Evolutionary conservation across 2,888 invertebrate species (phyloP).

Genomic region (Cremastinae sp.): DNA sequence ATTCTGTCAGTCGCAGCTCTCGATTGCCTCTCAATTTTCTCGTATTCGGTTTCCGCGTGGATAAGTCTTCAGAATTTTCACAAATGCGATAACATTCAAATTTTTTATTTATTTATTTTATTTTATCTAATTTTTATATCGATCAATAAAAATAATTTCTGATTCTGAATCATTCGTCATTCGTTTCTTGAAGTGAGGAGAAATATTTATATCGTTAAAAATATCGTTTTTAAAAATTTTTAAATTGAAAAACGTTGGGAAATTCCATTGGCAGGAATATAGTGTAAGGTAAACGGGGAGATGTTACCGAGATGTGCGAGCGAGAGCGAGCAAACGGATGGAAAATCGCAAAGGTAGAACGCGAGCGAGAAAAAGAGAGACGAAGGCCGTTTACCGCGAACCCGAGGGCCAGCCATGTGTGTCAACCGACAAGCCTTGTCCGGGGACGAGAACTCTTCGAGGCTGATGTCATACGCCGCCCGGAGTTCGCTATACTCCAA

Average conservation of each 20-base stretch:
- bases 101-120: no score
- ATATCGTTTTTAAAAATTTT: no score
- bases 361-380: slow-evolving; percentile 19
- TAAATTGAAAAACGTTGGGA: no score
- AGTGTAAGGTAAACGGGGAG: slow-evolving; percentile 5
- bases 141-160: no score
- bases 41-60: background rate
- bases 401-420: slow-evolving; percentile 64
- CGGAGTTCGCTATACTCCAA: slow-evolving; percentile 49
- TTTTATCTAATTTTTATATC: no score
- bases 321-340: slow-evolving; percentile 19
- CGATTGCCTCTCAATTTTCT: slow-evolving; percentile 44
- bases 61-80: background rate
- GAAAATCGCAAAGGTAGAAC: slow-evolving; percentile 28
- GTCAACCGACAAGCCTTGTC: slow-evolving; percentile 67
- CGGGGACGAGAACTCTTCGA: slow-evolving; percentile 60
- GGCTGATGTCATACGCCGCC: slow-evolving; percentile 66
- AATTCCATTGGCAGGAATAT: slow-evolving; percentile 18
- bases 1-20: slow-evolving; percentile 30
- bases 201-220: no score
- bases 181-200: no score
- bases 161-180: no score
- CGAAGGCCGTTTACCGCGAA: slow-evolving; percentile 64
- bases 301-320: slow-evolving; percentile 46
- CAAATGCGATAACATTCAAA: no score